Conservation (phyloP, 1,140 invertebrate genomes). For the Cotesia typhae region DNA sequence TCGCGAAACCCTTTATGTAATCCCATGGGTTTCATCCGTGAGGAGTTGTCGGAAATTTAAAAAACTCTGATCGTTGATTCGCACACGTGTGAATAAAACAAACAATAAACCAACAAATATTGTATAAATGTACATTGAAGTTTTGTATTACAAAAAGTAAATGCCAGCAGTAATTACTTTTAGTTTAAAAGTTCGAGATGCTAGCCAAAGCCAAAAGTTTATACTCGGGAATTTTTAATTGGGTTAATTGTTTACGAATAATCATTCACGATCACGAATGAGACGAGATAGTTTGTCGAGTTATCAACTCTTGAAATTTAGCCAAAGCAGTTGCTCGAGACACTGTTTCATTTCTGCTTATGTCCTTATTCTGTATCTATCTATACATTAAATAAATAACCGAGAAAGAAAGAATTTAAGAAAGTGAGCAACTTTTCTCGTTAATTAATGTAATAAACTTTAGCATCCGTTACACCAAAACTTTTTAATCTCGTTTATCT, state of each 20-base stretch:
- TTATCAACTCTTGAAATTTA: constrained; percentile 17
- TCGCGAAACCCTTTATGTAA: constrained; percentile 21
- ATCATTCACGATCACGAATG: constrained; percentile 3
- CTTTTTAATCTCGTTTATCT: not conserved
- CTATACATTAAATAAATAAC: not conserved
- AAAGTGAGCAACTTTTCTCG: not conserved
- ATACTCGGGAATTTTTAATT: constrained; percentile 30
- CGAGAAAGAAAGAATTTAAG: not conserved
- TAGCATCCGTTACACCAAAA: not conserved
- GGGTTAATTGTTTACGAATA: constrained; percentile 32
- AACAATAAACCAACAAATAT: not conserved
- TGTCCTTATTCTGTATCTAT: no score
- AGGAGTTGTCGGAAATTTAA: no score
- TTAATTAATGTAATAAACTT: constrained; percentile 28
- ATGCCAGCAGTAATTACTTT: constrained; percentile 7
- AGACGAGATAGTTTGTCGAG: constrained; percentile 3
- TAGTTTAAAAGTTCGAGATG: not conserved
- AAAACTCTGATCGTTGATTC: not conserved
- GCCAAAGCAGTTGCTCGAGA: constrained; percentile 11
- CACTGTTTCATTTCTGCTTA: not conserved
- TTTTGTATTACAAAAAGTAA: not conserved
- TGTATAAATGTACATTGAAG: not conserved
- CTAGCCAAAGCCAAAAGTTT: constrained; percentile 7
- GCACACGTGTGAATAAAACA: not conserved
- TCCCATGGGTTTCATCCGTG: no score